Percentiles rank a stretch among this genome's conserved stretches.
These are phyloP conservation scores for Nezara viridula DNA, from an alignment of 2,888 invertebrate genomes.

Conservation along the genomic window DNA sequence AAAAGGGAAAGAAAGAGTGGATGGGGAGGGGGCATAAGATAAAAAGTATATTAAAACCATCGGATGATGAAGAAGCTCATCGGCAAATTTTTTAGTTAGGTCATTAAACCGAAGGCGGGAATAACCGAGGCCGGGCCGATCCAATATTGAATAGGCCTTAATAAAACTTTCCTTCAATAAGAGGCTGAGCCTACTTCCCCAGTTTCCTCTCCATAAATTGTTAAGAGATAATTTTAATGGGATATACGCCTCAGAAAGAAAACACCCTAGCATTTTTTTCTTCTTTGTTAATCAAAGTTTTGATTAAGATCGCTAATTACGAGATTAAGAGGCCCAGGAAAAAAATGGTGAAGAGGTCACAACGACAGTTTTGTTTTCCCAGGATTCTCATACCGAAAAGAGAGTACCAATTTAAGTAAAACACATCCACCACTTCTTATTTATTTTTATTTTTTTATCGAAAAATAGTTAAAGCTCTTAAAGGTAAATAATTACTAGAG, in stretches of 20 bases:
- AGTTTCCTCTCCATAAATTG: not conserved
- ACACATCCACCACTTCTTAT: no score
- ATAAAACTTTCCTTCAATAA: constrained; percentile 31
- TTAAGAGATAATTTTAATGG: constrained; percentile 23
- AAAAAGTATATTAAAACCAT: constrained; percentile 46
- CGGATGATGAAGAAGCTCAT: not conserved
- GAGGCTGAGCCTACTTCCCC: constrained; percentile 6
- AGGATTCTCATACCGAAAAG: no score
- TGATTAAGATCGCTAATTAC: not conserved
- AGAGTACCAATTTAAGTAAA: no score
- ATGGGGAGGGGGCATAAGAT: not conserved
- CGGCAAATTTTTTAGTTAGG: constrained; percentile 13
- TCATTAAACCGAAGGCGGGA: not conserved
- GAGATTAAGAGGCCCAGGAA: not conserved
- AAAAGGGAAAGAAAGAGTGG: not conserved
- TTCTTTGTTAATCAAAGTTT: not conserved
- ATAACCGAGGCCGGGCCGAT: no score
- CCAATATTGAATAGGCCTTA: constrained; percentile 25
- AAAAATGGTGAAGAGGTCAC: not conserved
- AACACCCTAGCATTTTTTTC: not conserved
- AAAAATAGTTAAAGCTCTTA: no score
- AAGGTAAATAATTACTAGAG: no score
- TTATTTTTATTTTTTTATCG: no score
- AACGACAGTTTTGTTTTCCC: no score
- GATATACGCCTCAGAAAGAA: not conserved